Evolutionary conservation across 2,888 invertebrate species (phyloP).

Genomic region (Drosophila greeni): DNA sequence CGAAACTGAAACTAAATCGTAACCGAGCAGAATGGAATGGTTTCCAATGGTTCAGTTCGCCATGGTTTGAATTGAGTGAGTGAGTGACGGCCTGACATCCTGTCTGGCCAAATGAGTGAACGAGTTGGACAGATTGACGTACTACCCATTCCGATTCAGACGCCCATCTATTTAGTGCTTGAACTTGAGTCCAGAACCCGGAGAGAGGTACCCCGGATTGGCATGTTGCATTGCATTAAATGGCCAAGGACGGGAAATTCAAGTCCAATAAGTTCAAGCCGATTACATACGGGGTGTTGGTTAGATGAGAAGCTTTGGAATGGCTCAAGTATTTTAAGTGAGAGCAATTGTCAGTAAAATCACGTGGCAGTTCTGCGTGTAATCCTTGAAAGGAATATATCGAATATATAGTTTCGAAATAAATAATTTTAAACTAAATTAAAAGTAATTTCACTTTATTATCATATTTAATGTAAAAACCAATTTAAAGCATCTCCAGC

Average conservation of each 20-base stretch:
- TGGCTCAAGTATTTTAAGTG: constrained; percentile 16
- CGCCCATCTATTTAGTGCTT: constrained; percentile 47
- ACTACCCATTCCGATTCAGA: constrained; percentile 36
- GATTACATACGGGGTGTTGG: constrained; percentile 12
- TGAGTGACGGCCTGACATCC: constrained; percentile 61
- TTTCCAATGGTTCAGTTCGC: constrained; percentile 24
- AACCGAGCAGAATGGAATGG: constrained; percentile 59
- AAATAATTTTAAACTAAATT: not conserved
- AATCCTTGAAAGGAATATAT: no score
- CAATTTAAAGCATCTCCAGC: not conserved
- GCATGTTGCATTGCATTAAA: constrained; percentile 69
- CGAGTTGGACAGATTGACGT: constrained; percentile 72
- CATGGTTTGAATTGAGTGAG: constrained; percentile 57
- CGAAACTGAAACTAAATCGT: constrained; percentile 73
- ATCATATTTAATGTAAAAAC: not conserved
- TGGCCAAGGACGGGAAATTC: constrained; percentile 62
- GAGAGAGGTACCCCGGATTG: constrained; percentile 59
- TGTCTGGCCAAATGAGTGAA: constrained; percentile 74
- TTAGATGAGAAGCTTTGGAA: not conserved
- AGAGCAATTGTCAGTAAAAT: constrained; percentile 1
- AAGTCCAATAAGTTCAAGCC: constrained; percentile 40
- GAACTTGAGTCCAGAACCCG: constrained; percentile 46
- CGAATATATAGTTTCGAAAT: no score
- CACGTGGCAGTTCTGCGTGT: constrained; percentile 11
- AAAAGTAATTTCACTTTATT: not conserved